A percentile compares a stretch with the other conserved stretches of the same genome.
These are phyloP conservation scores for Agrotis clavis DNA, from an alignment of 2,888 invertebrate species.

Conservation along the genomic window DNA sequence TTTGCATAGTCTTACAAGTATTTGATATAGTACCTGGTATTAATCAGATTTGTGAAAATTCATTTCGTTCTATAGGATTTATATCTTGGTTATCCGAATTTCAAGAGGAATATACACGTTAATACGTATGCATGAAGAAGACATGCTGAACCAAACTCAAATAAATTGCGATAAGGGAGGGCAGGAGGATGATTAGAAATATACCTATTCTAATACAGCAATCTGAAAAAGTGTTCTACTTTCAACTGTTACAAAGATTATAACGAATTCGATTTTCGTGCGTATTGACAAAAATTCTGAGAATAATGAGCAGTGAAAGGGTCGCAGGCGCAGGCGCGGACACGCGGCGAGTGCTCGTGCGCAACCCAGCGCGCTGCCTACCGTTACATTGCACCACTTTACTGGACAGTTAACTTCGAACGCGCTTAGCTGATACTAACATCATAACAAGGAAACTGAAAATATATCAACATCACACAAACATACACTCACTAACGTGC, in stretches of 20 bases:
- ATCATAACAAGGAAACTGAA: slow-evolving; percentile 50
- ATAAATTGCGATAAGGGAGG: not conserved
- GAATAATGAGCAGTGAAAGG: slow-evolving; percentile 68
- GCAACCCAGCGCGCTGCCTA: slow-evolving; percentile 78
- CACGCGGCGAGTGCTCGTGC: slow-evolving; percentile 75
- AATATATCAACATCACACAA: slow-evolving; percentile 34
- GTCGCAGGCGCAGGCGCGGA: slow-evolving; percentile 55
- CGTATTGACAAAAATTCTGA: slow-evolving; percentile 75
- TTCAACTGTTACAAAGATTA: slow-evolving; percentile 49
- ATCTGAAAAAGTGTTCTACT: not conserved
- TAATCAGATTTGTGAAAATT: slow-evolving; percentile 1
- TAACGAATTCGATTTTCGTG: slow-evolving; percentile 79
- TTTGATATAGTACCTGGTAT: slow-evolving; percentile 26
- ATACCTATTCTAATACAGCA: not conserved
- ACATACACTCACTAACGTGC: slow-evolving; percentile 17
- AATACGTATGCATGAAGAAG: not conserved
- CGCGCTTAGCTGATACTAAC: slow-evolving; percentile 51
- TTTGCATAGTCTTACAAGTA: slow-evolving; percentile 5
- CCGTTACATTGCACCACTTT: slow-evolving; percentile 85
- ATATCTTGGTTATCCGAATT: not conserved
- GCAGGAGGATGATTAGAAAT: not conserved
- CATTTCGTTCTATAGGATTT: not conserved
- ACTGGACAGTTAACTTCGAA: slow-evolving; percentile 78
- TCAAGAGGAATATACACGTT: not conserved
- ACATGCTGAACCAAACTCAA: not conserved